phyloP scores from a whole-genome alignment of 2,888 invertebrate genomes.

The Hololepta plana region DNA sequence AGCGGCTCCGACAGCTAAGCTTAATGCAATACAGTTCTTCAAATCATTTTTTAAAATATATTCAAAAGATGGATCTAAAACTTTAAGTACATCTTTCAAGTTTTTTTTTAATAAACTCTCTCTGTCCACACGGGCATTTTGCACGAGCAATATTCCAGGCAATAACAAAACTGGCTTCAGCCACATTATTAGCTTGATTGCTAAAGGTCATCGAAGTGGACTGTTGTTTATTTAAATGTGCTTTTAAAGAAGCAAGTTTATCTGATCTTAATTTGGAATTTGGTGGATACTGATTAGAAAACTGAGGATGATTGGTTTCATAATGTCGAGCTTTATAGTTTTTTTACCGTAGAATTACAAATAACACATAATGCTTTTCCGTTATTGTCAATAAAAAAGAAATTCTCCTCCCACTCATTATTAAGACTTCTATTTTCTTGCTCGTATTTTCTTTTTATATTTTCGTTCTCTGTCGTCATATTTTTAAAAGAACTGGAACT shows the following conservation, averaged over 20 bases:
- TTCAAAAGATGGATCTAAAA: no score
- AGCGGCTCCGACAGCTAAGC: no score
- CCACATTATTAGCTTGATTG: slow-evolving; percentile 8
- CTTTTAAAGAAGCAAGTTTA: slow-evolving; percentile 8
- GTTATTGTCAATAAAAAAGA: slow-evolving; percentile 17
- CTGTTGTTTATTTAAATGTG: slow-evolving; percentile 8
- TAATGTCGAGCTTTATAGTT: slow-evolving; percentile 9
- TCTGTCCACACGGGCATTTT: slow-evolving; percentile 7
- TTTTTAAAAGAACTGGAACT: slow-evolving; percentile 7
- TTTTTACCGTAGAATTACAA: slow-evolving; percentile 7
- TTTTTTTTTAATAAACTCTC: slow-evolving; percentile 7
- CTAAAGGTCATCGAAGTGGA: slow-evolving; percentile 6
- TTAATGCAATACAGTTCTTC: no score
- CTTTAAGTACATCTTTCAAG: no score
- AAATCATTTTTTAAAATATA: no score
- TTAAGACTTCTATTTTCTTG: slow-evolving; percentile 8
- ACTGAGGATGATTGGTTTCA: slow-evolving; percentile 8
- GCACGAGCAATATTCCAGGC: slow-evolving; percentile 9
- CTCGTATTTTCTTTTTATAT: slow-evolving; percentile 7
- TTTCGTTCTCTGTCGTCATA: slow-evolving; percentile 7
- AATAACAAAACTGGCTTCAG: slow-evolving; percentile 8
- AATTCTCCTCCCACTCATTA: slow-evolving; percentile 8
- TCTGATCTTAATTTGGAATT: slow-evolving; percentile 9
- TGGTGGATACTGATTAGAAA: slow-evolving; percentile 8
- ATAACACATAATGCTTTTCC: slow-evolving; percentile 6